Percentiles rank a stretch among this genome's conserved stretches.
Conservation (phyloP, 2,113 vertebrate genomes). For the Rhea pennata region DNA sequence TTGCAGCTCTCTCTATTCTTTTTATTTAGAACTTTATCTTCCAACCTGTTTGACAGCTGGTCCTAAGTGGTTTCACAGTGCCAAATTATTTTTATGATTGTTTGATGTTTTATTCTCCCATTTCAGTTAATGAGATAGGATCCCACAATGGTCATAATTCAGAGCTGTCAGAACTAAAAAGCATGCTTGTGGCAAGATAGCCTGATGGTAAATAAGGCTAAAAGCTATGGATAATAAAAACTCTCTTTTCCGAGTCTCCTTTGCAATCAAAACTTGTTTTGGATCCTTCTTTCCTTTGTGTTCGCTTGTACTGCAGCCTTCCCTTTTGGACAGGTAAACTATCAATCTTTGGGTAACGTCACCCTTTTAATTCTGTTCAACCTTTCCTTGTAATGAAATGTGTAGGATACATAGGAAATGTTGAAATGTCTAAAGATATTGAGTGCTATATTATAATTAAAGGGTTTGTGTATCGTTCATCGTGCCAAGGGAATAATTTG, state of each 20-base stretch:
- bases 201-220: slow-evolving; percentile 85
- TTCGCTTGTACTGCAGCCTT: slow-evolving; percentile 11
- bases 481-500: slow-evolving; percentile 79
- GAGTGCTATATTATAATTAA: slow-evolving; percentile 84
- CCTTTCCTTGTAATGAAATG: slow-evolving; percentile 73
- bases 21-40: slow-evolving; percentile 93
- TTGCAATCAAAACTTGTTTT: slow-evolving; percentile 76
- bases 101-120: slow-evolving; percentile 92
- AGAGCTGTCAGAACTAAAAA: slow-evolving; percentile 90
- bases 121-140: slow-evolving; percentile 97
- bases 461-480: slow-evolving; percentile 74
- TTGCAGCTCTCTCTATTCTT: slow-evolving; percentile 78
- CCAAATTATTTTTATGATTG: slow-evolving; percentile 97
- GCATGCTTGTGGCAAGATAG: slow-evolving; percentile 84
- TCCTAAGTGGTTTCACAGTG: slow-evolving; percentile 91
- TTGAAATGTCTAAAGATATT: slow-evolving; percentile 76
- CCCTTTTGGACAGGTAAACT: slow-evolving; percentile 47
- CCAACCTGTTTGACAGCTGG: slow-evolving; percentile 89
- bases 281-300: slow-evolving; percentile 73
- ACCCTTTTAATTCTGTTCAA: slow-evolving; percentile 67
- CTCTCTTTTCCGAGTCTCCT: slow-evolving; percentile 74
- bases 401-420: slow-evolving; percentile 71
- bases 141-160: slow-evolving; percentile 92
- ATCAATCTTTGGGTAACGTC: slow-evolving; percentile 45
- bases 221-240: slow-evolving; percentile 81